Percentiles rank a stretch among this genome's conserved stretches.
Evolutionary conservation across 1,140 invertebrate genomes (phyloP).

Genomic region (Penaeus chinensis): DNA sequence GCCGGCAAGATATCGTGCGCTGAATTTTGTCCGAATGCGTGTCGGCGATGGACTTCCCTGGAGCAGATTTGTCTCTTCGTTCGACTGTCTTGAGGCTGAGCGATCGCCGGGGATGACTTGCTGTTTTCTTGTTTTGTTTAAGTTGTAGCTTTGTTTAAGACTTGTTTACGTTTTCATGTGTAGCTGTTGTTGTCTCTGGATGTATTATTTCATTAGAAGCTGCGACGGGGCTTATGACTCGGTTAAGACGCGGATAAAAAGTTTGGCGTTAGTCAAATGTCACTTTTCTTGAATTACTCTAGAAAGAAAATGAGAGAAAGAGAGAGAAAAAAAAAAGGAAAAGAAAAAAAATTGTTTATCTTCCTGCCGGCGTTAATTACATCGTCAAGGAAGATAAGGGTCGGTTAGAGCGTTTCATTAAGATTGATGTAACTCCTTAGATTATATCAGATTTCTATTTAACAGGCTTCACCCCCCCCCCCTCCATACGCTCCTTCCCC

Average conservation of each 20-base stretch:
- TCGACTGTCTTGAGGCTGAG: background rate
- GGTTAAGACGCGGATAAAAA: background rate
- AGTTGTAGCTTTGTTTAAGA: background rate
- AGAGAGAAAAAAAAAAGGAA: background rate
- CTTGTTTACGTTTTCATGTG: too few relatives aligned
- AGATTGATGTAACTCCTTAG: background rate
- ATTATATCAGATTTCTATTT: background rate
- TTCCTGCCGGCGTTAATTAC: background rate
- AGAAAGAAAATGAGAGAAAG: background rate
- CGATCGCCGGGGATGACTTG: background rate
- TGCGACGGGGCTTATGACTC: background rate
- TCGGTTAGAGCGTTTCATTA: background rate
- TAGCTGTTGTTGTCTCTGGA: too few relatives aligned
- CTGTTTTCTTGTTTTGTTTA: background rate
- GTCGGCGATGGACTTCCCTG: background rate
- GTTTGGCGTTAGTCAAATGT: background rate
- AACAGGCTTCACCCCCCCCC: background rate
- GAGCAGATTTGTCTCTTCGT: background rate
- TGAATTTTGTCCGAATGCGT: constrained; percentile 6
- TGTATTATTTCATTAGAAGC: too few relatives aligned
- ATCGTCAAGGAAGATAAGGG: background rate
- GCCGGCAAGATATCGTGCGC: constrained; percentile 8
- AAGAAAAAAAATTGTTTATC: background rate
- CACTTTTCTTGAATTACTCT: background rate
- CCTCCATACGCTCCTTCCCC: background rate